These are phyloP conservation scores for Lepidotrigona ventralis DNA, from an alignment of 1,140 invertebrate species.

Conservation along the genomic window DNA sequence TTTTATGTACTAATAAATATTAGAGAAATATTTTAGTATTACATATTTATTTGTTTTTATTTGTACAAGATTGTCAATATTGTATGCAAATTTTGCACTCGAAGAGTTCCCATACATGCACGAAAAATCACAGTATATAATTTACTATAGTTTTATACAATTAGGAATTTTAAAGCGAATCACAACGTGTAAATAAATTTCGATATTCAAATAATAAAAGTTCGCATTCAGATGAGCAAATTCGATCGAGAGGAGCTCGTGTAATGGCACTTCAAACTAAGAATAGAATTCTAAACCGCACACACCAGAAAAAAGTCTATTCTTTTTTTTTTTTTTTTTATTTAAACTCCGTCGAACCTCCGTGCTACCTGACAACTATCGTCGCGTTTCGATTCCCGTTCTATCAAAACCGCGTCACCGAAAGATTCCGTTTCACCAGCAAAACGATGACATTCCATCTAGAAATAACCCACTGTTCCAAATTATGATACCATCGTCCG, in stretches of 20 bases:
- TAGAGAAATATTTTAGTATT: too few species aligned
- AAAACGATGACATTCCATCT: background rate
- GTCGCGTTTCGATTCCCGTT: background rate
- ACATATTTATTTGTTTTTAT: too few species aligned
- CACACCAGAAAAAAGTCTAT: background rate
- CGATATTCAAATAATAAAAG: background rate
- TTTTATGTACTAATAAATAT: too few species aligned
- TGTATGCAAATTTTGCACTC: too few species aligned
- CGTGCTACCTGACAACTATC: background rate
- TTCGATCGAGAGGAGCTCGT: background rate
- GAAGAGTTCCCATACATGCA: too few species aligned
- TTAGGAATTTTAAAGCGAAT: background rate
- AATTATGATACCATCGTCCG: background rate
- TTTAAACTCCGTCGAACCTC: background rate
- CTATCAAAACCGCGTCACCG: background rate
- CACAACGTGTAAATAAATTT: background rate
- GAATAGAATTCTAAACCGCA: background rate
- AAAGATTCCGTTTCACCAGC: too few species aligned
- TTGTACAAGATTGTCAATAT: too few species aligned
- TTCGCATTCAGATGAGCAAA: background rate
- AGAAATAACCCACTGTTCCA: slow-evolving; percentile 7
- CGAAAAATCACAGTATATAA: too few species aligned
- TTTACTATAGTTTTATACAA: background rate
- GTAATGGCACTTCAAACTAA: too few species aligned
- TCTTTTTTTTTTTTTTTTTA: too few species aligned